Base-by-base conservation (phyloP, 2,888 invertebrate genomes). In the Sinelater perroti region DNA sequence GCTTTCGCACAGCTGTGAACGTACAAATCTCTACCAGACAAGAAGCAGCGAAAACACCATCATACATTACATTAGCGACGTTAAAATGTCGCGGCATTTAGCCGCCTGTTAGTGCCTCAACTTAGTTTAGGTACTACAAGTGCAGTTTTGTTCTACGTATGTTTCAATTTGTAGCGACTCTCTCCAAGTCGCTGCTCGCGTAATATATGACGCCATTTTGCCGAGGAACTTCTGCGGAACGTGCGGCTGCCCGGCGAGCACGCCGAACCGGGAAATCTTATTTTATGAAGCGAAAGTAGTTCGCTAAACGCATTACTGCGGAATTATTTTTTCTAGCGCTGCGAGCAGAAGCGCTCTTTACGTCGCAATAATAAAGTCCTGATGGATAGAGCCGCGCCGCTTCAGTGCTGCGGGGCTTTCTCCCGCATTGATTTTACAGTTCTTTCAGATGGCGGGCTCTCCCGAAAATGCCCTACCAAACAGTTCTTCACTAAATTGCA, bases 111-210 rank as follows among this genome's bases (percentile, higher is more conserved):
- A 50, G 50, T 47, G 35, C 28, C 38, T 28, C 31, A 30, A 51
- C 17, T 45, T 45, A 44, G 31, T 33, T 46, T 44, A 44, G 26
- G 36, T 47, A 40, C 24, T 42, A 42, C 53, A 42, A 36, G 17
- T 53, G 24, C 47, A 58, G 38, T 58, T 54, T 53, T 49, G 40
- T 49, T 54, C 53, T 42, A 49, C 44, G 24, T 54, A 42, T 58
- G 58, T 54, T 54, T 53, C 54, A 58, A 58, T 58, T 58, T 58
- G 49, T 40, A 52, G 33, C 46, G n/a, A 57, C 45, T 52, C 52
- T 46, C 21, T 53, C 35, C 24, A 53, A 44, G 35, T 18, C 30
- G 14, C 47, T 46, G 21, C 35, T 47, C 47, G 38, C 30, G 38
- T 47, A 47, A 54, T 47, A 54, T 54, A 46, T 35, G 30, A 24